Conservation (phyloP, 2,113 vertebrate species). For the Gadus chalcogrammus region DNA sequence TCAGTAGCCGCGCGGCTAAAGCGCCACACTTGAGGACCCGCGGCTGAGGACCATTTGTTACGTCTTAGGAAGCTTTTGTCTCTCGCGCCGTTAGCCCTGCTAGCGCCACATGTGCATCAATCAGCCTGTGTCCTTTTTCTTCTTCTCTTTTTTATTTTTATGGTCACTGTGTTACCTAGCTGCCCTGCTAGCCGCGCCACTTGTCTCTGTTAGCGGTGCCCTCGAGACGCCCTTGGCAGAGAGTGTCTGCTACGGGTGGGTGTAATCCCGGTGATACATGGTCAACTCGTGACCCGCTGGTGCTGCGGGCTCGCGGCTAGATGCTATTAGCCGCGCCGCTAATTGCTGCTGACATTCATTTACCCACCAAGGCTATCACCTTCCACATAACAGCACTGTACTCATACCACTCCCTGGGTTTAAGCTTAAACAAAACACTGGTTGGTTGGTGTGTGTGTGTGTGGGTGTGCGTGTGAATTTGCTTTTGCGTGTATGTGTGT, state of each 20-base stretch:
- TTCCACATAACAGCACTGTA: constrained; percentile 53
- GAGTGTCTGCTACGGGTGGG: constrained; percentile 49
- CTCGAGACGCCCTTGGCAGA: constrained; percentile 71
- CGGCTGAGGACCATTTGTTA: constrained; percentile 17
- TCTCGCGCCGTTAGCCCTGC: not conserved
- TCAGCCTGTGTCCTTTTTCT: not conserved
- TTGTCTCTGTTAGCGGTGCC: constrained; percentile 29
- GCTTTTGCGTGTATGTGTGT: no score
- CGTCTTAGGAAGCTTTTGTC: not conserved
- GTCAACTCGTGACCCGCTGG: constrained; percentile 63
- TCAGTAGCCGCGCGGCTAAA: constrained; percentile 15
- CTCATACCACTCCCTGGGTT: constrained; percentile 44
- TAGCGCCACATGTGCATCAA: constrained; percentile 35
- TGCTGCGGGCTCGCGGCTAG: constrained; percentile 50
- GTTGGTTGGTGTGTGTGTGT: not conserved
- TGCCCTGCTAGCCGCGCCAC: no score
- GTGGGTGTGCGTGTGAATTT: no score
- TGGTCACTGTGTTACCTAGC: no score
- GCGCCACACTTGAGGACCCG: constrained; percentile 2
- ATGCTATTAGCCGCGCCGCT: constrained; percentile 64
- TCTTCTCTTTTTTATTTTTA: not conserved
- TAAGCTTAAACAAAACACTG: constrained; percentile 23
- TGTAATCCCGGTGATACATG: constrained; percentile 71
- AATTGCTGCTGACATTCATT: constrained; percentile 77
- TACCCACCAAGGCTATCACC: constrained; percentile 66